Conservation (phyloP, 2,113 vertebrate species). For the Scopus umbretta region DNA sequence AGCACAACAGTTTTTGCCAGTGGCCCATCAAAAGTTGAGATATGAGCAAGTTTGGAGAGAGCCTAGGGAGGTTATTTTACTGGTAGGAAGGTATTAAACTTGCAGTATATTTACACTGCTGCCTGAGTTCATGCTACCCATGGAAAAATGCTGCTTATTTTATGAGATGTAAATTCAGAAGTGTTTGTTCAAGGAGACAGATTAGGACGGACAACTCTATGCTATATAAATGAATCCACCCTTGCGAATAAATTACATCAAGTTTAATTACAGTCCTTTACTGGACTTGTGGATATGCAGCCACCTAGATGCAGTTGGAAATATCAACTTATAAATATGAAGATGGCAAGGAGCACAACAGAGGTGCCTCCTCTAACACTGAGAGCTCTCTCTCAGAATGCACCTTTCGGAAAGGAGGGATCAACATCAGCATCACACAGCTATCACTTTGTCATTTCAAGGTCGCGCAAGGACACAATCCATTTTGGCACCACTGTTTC, state of each 20-base stretch:
- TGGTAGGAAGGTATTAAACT: not conserved
- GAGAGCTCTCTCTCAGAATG: not conserved
- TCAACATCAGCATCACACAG: not conserved
- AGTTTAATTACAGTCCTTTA: not conserved
- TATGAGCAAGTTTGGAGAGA: not conserved
- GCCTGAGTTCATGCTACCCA: not conserved
- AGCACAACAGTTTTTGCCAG: not conserved
- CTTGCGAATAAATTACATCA: not conserved
- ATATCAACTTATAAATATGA: not conserved
- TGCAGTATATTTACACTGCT: not conserved
- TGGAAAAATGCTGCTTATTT: not conserved
- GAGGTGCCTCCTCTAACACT: not conserved
- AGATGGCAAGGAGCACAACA: not conserved
- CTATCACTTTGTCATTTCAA: not conserved
- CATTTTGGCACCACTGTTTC: not conserved
- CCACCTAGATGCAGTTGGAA: not conserved
- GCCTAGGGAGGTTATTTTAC: not conserved
- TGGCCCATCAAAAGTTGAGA: not conserved
- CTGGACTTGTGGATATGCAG: not conserved
- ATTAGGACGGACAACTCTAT: not conserved
- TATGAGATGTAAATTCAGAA: not conserved
- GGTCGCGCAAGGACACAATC: not conserved
- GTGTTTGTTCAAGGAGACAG: not conserved
- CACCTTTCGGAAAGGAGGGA: not conserved
- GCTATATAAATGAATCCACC: not conserved